These are phyloP conservation scores for Ditylenchus weischeri DNA, from an alignment of 2,888 invertebrate species.

Conservation along the genomic window DNA sequence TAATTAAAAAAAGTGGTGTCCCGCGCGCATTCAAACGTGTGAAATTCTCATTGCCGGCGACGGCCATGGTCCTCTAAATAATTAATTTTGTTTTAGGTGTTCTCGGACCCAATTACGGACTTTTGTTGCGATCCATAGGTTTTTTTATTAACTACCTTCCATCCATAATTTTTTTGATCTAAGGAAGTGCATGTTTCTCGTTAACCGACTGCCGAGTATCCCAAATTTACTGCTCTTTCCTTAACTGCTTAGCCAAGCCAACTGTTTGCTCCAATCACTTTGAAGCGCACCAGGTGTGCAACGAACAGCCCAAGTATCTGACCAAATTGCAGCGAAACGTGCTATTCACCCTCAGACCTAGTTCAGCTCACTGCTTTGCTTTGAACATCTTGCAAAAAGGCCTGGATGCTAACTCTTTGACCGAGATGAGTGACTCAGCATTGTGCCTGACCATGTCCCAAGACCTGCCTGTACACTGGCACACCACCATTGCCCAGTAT, in stretches of 20 bases:
- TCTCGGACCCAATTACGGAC: slow-evolving; percentile 28
- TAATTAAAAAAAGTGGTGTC: too few species aligned
- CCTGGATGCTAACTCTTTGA: slow-evolving; percentile 26
- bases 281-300: slow-evolving; percentile 9
- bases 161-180: too few species aligned
- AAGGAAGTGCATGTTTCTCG: slow-evolving; percentile 37
- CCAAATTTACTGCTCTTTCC: slow-evolving; percentile 24
- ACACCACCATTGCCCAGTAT: slow-evolving; percentile 22
- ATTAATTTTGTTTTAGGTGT: slow-evolving; percentile 30
- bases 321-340: slow-evolving; percentile 27
- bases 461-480: slow-evolving; percentile 30
- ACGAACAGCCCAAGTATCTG: slow-evolving; percentile 17
- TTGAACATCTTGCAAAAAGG: slow-evolving; percentile 35
- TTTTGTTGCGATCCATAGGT: slow-evolving; percentile 34
- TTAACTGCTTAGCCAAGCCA: slow-evolving; percentile 16
- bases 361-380: slow-evolving; percentile 32
- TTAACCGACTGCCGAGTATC: slow-evolving; percentile 31
- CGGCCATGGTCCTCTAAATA: neutral
- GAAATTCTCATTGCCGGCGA: too few species aligned
- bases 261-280: slow-evolving; percentile 18
- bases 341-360: slow-evolving; percentile 31
- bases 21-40: too few species aligned
- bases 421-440: slow-evolving; percentile 19
- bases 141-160: too few species aligned
- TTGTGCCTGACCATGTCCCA: slow-evolving; percentile 34